Percentiles rank a stretch among this genome's conserved stretches.
Conservation (phyloP, 2,113 vertebrate species). For the Phrynosoma blainvillii region DNA sequence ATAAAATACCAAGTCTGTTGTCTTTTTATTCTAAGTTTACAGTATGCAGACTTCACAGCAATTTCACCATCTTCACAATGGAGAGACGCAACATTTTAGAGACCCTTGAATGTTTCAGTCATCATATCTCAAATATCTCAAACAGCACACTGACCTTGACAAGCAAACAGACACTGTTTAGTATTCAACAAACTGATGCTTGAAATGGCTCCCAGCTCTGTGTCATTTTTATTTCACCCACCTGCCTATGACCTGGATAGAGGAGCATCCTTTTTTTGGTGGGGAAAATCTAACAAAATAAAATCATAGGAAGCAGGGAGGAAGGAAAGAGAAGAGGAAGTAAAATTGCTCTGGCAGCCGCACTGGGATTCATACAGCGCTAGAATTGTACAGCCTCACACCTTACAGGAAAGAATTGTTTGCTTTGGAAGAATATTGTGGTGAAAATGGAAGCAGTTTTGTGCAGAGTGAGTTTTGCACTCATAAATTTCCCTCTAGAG, state of each 20-base stretch:
- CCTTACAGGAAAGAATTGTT: constrained; percentile 76
- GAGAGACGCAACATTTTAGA: neutral
- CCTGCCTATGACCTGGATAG: constrained; percentile 55
- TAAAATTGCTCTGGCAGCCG: constrained; percentile 73
- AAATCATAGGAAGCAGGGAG: constrained; percentile 71
- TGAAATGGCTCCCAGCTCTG: neutral
- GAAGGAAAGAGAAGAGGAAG: constrained; percentile 85
- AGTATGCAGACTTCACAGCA: neutral
- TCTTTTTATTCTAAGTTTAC: neutral
- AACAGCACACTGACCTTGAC: constrained; percentile 11
- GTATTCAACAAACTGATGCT: neutral
- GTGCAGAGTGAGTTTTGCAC: constrained; percentile 26
- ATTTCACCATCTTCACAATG: neutral
- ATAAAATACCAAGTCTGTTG: neutral
- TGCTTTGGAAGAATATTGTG: constrained; percentile 75
- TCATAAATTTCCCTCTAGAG: constrained; percentile 43
- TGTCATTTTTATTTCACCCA: constrained; percentile 48
- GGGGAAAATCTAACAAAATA: constrained; percentile 67
- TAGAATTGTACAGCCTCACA: constrained; percentile 59
- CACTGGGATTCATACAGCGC: constrained; percentile 76
- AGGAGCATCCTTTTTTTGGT: constrained; percentile 15
- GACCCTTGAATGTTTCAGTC: neutral
- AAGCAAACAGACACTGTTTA: neutral
- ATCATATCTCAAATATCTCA: constrained; percentile 11
- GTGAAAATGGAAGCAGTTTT: constrained; percentile 47